Conservation (phyloP, 2,113 vertebrate species). For the Clarias batrachus region DNA sequence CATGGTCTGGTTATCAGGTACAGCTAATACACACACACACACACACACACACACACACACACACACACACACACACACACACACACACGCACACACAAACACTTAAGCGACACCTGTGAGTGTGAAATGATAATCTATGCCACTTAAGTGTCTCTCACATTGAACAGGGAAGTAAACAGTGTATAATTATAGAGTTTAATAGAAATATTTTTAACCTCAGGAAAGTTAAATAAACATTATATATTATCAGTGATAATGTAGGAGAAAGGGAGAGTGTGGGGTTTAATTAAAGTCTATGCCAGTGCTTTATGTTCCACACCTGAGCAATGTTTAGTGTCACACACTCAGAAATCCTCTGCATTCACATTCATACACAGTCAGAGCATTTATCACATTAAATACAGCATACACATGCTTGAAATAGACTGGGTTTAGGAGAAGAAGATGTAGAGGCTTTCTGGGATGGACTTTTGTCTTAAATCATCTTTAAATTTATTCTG, state of each 20-base stretch:
- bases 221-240: slow-evolving; percentile 40
- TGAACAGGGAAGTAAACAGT: slow-evolving; percentile 2
- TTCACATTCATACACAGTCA: neutral
- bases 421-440: neutral
- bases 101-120: neutral
- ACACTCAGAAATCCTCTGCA: neutral
- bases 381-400: neutral
- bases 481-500: neutral
- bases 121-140: neutral
- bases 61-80: slow-evolving; percentile 38
- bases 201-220: slow-evolving; percentile 36
- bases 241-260: slow-evolving; percentile 3
- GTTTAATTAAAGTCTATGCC: neutral
- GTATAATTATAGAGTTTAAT: slow-evolving; percentile 26
- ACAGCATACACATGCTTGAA: neutral
- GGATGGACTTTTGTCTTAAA: neutral
- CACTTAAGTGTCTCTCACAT: slow-evolving; percentile 23
- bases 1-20: neutral
- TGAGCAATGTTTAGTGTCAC: neutral
- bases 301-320: slow-evolving; percentile 27
- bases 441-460: neutral
- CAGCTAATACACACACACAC: too few species aligned
- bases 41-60: slow-evolving; percentile 60
- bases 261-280: neutral
- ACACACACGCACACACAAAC: slow-evolving; percentile 1